Evolutionary conservation across 1,140 invertebrate species (phyloP).

Genomic region (Himalopsyche phryganea): DNA sequence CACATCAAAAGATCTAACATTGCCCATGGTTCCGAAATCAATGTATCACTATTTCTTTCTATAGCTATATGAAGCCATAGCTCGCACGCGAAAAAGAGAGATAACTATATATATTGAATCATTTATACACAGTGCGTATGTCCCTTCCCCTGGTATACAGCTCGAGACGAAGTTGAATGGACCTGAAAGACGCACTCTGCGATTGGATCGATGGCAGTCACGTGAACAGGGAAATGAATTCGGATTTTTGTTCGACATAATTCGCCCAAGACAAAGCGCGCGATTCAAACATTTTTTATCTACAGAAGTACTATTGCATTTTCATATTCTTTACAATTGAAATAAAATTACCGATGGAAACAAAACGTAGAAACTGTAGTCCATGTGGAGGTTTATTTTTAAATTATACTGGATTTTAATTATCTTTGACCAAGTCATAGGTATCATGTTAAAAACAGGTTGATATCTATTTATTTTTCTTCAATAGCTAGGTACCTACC

Average conservation of each 20-base stretch:
- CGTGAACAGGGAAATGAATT: constrained; percentile 39
- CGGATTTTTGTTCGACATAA: constrained; percentile 1
- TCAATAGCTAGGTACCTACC: too few species aligned
- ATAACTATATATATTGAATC: constrained; percentile 12
- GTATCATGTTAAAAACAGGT: too few species aligned
- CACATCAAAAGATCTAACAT: constrained; percentile 54
- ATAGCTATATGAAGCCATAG: constrained; percentile 36
- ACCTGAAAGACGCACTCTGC: constrained; percentile 52
- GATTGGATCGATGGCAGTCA: constrained; percentile 54
- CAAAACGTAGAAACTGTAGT: too few species aligned
- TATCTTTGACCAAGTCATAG: too few species aligned
- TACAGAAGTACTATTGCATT: too few species aligned
- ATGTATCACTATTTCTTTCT: constrained; percentile 51
- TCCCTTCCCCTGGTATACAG: constrained; percentile 45
- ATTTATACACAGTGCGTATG: constrained; percentile 46
- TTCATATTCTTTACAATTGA: too few species aligned
- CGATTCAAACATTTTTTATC: constrained; percentile 8
- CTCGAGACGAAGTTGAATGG: constrained; percentile 53
- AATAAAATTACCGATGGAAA: too few species aligned
- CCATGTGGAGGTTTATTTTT: too few species aligned
- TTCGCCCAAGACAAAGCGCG: constrained; percentile 11
- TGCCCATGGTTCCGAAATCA: constrained; percentile 52
- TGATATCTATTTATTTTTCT: too few species aligned
- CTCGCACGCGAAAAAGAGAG: constrained; percentile 17
- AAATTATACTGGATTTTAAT: too few species aligned